Base-by-base conservation (phyloP, 2,888 invertebrate species). In the Mylabris sibirica region DNA sequence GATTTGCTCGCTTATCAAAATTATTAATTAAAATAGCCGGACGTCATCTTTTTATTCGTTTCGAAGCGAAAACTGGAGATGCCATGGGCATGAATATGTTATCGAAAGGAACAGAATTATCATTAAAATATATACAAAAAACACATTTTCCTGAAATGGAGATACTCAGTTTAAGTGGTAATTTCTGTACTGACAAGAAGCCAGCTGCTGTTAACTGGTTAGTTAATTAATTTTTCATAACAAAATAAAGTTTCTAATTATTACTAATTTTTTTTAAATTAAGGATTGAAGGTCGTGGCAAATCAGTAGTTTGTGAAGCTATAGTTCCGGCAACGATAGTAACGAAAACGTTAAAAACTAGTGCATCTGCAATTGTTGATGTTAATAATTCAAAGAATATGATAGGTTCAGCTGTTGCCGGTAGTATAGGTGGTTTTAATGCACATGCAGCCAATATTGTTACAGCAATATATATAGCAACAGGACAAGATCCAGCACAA, bases 51-150 rank as follows among this genome's bases (percentile, higher is more conserved):
- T 98, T 94, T 82, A 89, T 99, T 60, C 71, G 81, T 60, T 81
- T 82, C 70, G 76, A 80, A 20, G 82, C 89, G 0, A 72, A 76
- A 3, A 98, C 98, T 0, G 99, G 99, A 0, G 99, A 99, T 83
- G 99, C 99, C 1, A 99, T 99, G 99, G 99, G 99, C 59, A 99
- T 99, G 99, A 99, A 99, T 82, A 99, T 99, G 98, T 89, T 98
- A 0, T 97, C 97, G 0, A 98, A 98, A 87, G 98, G 97, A 0
- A 93, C 96, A 0, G 98, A 98, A 86, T 92, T 91, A 78, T 93
- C 96, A 0, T 83, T 99, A 30, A 89, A 90, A 73, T 86, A 89
- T 60, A 88, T 98, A 0, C 90, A 92, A 79, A 86, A 87, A 49
- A 3, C 12, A 35, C 86, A 88, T 66, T 96, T 96, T 83, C 90